These are phyloP conservation scores for Labeo catla DNA, from an alignment of 2,113 vertebrate species.

Conservation along the genomic window DNA sequence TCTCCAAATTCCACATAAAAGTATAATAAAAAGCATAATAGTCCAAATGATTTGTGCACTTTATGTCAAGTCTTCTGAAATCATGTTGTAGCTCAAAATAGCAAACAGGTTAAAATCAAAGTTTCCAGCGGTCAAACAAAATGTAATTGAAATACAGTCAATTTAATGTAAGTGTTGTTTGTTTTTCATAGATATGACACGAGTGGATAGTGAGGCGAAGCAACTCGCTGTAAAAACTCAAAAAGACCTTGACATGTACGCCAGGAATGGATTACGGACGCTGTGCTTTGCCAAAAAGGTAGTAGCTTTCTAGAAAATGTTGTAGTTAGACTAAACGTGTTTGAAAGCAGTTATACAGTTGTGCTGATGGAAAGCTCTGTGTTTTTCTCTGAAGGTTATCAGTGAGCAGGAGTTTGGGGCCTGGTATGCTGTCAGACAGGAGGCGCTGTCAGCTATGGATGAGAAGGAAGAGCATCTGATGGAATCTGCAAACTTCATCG, in stretches of 20 bases:
- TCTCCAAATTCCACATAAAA: neutral
- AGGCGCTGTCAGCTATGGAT: slow-evolving; percentile 83
- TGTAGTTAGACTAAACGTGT: neutral
- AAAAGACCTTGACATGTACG: slow-evolving; percentile 86
- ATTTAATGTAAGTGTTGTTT: neutral
- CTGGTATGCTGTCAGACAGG: slow-evolving; percentile 84
- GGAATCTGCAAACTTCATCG: slow-evolving; percentile 79
- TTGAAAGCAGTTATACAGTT: neutral
- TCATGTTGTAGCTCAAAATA: neutral
- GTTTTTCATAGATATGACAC: slow-evolving; percentile 12
- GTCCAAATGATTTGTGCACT: neutral
- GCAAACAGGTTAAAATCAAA: neutral
- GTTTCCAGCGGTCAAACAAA: neutral
- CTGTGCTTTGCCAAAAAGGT: slow-evolving; percentile 94
- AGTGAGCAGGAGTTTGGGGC: slow-evolving; percentile 79
- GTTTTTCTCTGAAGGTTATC: slow-evolving; percentile 77
- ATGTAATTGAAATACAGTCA: neutral
- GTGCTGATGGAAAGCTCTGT: neutral
- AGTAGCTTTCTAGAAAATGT: neutral
- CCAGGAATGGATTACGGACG: slow-evolving; percentile 86
- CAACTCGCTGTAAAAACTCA: slow-evolving; percentile 82
- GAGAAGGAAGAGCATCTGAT: slow-evolving; percentile 81
- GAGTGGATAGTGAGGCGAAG: slow-evolving; percentile 70
- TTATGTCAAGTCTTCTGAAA: neutral
- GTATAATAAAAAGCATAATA: neutral